phyloP scores from a whole-genome alignment of 2,113 vertebrate genomes.

The Chloropsis cyanopogon region DNA sequence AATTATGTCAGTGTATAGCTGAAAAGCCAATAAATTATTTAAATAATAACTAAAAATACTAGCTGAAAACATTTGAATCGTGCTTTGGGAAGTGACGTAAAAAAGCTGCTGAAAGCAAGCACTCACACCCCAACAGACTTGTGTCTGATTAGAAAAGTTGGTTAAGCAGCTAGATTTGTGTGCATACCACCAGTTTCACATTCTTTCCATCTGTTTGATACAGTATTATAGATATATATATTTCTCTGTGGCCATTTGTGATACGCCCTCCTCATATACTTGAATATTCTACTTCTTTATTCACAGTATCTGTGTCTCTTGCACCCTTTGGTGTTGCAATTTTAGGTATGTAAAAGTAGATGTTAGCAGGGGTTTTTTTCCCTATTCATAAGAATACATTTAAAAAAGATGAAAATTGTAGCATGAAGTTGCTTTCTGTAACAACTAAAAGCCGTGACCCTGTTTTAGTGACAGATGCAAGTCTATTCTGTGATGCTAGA shows the following conservation, averaged over 20 bases:
- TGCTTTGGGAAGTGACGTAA: conserved; percentile 59
- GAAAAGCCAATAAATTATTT: conserved; percentile 80
- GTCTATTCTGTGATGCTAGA: conserved; percentile 79
- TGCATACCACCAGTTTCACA: conserved; percentile 75
- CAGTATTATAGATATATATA: conserved; percentile 89
- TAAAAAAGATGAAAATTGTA: conserved; percentile 79
- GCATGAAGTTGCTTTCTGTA: conserved; percentile 84
- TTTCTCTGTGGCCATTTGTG: conserved; percentile 92
- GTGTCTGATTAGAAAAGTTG: conserved; percentile 73
- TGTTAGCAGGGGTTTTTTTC: conserved; percentile 91
- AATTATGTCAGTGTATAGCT: conserved; percentile 76
- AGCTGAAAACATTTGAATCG: conserved; percentile 59
- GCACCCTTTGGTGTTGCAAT: conserved; percentile 87
- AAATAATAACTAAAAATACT: conserved; percentile 71
- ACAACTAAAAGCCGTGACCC: conserved; percentile 78
- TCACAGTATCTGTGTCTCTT: conserved; percentile 87
- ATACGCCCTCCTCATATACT: conserved; percentile 85
- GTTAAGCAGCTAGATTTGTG: conserved; percentile 84
- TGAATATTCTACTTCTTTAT: conserved; percentile 90
- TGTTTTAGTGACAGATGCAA: conserved; percentile 81
- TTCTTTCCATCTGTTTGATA: conserved; percentile 86
- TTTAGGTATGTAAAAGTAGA: conserved; percentile 99
- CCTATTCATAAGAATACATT: conserved; percentile 87
- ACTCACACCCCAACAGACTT: conserved; percentile 63
- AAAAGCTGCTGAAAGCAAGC: conserved; percentile 68